Base-by-base conservation (phyloP, 1,140 invertebrate genomes). In the Orchesella cincta region DNA sequence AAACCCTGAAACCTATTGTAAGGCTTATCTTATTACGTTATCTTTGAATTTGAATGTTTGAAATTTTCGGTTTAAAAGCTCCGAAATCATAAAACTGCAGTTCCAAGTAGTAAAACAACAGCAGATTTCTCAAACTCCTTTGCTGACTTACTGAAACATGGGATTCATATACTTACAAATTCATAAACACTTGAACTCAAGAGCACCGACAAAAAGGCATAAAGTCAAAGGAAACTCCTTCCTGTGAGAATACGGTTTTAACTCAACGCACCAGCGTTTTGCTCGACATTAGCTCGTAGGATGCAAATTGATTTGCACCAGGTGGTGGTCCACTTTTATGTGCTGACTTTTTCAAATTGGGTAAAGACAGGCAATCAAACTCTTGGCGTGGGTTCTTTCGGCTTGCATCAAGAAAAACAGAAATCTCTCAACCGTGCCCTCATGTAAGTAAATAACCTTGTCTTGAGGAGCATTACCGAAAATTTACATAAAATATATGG, bases 231-330 rank as follows among this genome's bases (percentile, higher is more conserved):
- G 20, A 12, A 46, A 46, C 8, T 46, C 20, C 8, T 46, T 46
- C 39, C 39, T 46, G 8, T 8, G 20, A 46, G 39, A 46, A 20
- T 12, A 46, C 39, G 20, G n/a, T n/a, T n/a, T n/a, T 46, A 46
- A 46, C 20, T 8, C 8, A 46, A 46, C 39, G 39, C 39, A 46
- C 8, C 39, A 46, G 20, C 39, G 29, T 46, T 51, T 62, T 75
- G 73, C 64, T 71, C 35, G 54, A 57, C 52, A 67, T 52, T 46
- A 12, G 64, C 23, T 71, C 28, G 35, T 46, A 46, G 75, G 34
- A 76, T 76, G 64, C 64, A 76, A 71, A 76, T 76, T 76, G 75
- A 76, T 71, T 76, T 76, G 64, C 36, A 52, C 62, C 64, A 51
- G 14, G 39, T 29, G 64, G 39, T 76, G 1, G 34, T 64, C 67